Conservation (phyloP, 2,888 invertebrate genomes). For the Hydrotaea cyrtoneurina region DNA sequence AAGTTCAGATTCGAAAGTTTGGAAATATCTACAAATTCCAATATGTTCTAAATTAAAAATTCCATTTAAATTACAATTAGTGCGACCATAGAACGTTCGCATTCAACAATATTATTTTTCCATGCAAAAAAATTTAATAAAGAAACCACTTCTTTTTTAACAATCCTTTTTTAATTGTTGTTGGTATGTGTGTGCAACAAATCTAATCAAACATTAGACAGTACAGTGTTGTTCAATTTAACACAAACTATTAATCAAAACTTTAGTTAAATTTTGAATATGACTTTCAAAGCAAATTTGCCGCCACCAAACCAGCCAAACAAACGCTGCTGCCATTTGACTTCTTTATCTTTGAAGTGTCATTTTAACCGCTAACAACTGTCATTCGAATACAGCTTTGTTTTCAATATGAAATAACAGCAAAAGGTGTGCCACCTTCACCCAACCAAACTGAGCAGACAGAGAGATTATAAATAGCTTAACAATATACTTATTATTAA, state of each 20-base stretch:
- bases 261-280: conserved; percentile 1
- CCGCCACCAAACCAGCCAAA: not conserved
- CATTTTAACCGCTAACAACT: conserved; percentile 57
- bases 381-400: conserved; percentile 47
- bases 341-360: conserved; percentile 60
- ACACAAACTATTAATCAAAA: conserved; percentile 27
- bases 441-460: not conserved
- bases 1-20: no score
- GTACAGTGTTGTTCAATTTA: not conserved
- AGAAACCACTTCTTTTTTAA: not conserved
- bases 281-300: not conserved
- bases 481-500: conserved; percentile 26
- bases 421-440: conserved; percentile 55
- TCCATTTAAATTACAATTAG: no score
- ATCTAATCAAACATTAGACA: conserved; percentile 2
- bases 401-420: conserved; percentile 8
- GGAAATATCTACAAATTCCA: no score
- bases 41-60: no score
- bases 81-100: no score
- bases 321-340: not conserved
- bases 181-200: not conserved
- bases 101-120: no score
- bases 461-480: conserved; percentile 4
- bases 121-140: no score
- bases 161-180: not conserved